A percentile compares a stretch with the other conserved stretches of the same genome.
Conservation (phyloP, 2,113 vertebrate species). For the Aleadryas rufinucha region DNA sequence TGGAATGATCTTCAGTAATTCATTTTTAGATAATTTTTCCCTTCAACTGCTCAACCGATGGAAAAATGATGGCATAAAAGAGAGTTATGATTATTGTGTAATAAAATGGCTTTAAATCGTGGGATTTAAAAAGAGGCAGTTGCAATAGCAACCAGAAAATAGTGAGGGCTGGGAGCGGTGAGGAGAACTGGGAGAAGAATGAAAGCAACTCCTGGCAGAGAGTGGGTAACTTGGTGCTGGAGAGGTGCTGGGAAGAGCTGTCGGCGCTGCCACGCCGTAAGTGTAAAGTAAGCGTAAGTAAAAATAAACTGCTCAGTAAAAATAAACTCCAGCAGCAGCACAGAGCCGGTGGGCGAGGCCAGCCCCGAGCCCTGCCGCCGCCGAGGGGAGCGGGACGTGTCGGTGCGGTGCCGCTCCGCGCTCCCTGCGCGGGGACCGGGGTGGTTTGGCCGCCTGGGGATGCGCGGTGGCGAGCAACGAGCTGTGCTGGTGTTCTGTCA, state of each 20-base stretch:
- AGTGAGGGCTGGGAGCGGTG: neutral
- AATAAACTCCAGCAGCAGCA: neutral
- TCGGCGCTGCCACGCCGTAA: neutral
- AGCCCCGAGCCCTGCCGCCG: neutral
- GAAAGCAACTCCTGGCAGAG: neutral
- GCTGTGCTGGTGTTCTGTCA: neutral
- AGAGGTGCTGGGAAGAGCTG: neutral
- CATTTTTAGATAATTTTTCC: neutral
- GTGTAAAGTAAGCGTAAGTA: too few species aligned
- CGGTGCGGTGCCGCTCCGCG: fast-evolving
- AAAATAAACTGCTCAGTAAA: too few species aligned
- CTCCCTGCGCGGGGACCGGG: fast-evolving
- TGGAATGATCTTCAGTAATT: neutral
- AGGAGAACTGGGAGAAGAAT: neutral
- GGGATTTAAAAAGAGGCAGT: neutral
- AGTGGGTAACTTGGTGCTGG: fast-evolving
- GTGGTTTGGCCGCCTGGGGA: neutral
- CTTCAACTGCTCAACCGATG: neutral
- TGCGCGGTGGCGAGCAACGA: neutral
- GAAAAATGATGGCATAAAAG: neutral
- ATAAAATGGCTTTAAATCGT: neutral
- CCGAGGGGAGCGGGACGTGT: fast-evolving
- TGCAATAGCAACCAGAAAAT: neutral
- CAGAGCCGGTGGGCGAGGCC: neutral
- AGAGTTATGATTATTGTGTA: neutral